A percentile compares a stretch with the other conserved stretches of the same genome.
These are phyloP conservation scores for Ennomos quercinarius DNA, from an alignment of 2,888 invertebrate species.

Conservation along the genomic window DNA sequence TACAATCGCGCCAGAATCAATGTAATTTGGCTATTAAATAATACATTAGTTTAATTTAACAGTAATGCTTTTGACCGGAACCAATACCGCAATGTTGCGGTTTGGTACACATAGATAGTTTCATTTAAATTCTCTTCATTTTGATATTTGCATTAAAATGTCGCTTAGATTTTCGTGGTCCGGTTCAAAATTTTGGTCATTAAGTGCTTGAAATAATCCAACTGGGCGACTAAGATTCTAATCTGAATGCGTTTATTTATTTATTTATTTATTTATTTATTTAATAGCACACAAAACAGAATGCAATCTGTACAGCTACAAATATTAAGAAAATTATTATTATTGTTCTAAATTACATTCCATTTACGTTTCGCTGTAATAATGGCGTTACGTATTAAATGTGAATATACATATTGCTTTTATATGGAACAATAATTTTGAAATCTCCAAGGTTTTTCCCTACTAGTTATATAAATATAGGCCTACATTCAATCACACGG, in stretches of 20 bases:
- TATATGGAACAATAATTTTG: no score
- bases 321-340: no score
- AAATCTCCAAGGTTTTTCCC: no score
- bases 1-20: constrained; percentile 21
- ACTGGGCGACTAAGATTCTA: constrained; percentile 14
- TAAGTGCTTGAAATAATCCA: constrained; percentile 11
- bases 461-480: no score
- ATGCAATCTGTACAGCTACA: no score
- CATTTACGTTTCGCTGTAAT: neutral
- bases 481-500: no score
- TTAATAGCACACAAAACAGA: no score
- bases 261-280: no score
- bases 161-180: constrained; percentile 29
- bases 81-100: constrained; percentile 59
- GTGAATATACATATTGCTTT: no score
- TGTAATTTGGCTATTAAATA: constrained; percentile 46
- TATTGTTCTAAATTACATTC: no score
- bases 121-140: constrained; percentile 48
- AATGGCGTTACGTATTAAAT: no score
- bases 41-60: constrained; percentile 64
- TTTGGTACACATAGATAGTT: constrained; percentile 47
- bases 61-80: constrained; percentile 59
- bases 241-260: constrained; percentile 12
- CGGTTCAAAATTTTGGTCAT: constrained; percentile 16
- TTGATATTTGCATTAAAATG: constrained; percentile 57